phyloP scores from a whole-genome alignment of 2,888 invertebrate genomes.

The Drosophila setosimentum region DNA sequence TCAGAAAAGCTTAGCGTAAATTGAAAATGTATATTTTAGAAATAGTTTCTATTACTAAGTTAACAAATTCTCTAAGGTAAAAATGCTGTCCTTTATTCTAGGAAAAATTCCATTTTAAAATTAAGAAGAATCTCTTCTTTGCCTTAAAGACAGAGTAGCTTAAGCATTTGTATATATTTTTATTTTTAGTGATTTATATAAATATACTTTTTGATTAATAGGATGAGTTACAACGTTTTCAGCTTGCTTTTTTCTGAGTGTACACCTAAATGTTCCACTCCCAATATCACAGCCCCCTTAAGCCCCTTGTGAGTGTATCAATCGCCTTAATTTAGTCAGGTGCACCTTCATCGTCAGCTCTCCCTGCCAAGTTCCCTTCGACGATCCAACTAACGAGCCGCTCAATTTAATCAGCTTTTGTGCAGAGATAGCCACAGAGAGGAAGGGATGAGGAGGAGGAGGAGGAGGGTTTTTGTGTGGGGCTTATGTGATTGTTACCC shows the following conservation, averaged over 20 bases:
- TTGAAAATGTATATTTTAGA: neutral
- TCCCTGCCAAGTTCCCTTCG: neutral
- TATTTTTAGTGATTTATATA: too few species aligned
- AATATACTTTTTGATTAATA: neutral
- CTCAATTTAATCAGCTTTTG: conserved; percentile 56
- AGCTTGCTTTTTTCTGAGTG: neutral
- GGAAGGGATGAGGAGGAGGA: too few species aligned
- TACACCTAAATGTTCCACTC: neutral
- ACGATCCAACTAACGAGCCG: conserved; percentile 37
- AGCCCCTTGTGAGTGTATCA: neutral
- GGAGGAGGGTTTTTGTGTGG: neutral
- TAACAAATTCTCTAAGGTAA: too few species aligned
- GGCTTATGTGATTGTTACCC: neutral
- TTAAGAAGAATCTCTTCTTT: too few species aligned
- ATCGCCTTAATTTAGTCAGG: conserved; percentile 36
- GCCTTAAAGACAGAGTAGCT: too few species aligned
- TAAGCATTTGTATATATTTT: too few species aligned
- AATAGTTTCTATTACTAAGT: neutral
- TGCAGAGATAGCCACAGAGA: neutral
- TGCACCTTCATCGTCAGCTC: conserved; percentile 30
- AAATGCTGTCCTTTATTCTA: too few species aligned
- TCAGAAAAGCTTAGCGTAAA: too few species aligned
- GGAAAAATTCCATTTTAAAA: too few species aligned
- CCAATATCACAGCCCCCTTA: neutral
- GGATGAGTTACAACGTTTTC: neutral